Base-by-base conservation (phyloP, 2,888 invertebrate genomes). In the Nephrotoma flavescens region DNA sequence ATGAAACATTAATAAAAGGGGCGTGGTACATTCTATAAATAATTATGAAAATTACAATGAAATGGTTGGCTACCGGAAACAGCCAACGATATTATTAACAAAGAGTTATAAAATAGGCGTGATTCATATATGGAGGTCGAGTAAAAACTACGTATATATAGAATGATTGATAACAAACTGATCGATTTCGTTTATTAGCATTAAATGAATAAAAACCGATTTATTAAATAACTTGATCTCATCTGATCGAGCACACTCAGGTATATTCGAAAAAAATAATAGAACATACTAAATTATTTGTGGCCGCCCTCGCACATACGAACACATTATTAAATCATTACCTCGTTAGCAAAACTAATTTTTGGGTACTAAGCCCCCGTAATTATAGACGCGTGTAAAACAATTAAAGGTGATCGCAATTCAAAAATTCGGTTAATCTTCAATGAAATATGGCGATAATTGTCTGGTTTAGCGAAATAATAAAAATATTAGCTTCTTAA, bases 61-160 rank as follows among this genome's bases (percentile, higher is more conserved):
- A 71, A 42, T 41, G 86, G 86, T 87, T 87, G 86, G 87, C 86
- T 87, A 86, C 87, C 86, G 87, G 87, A 83, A 83, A 15, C 52
- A 86, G 52, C 87, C 87, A 87, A 87, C 87, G 83, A 87, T 12
- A 83, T 42, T n/a, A 19, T 85, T 2, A 85, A 85, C 45, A 85
- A 19, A 85, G 9, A 44, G 41, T 52, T 52, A 6, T 52, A 31
- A 57, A 57, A 9, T 31, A 71, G 71, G 71, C 71, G 71, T 71
- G 71, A 19, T 31, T 31, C 19, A 31, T 71, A 71, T 71, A 71
- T 71, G 71, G 71, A 71, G 31, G 71, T 19, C 11, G 11, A 31
- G 19, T 57, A 57, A 15, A 15, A 15, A 15, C 6, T 7, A 15
- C 15, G 52, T 6, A 15, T 4, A 4, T 57, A 57, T 57, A 15